Base-by-base conservation (phyloP, 2,797 vertebrate species). In the Chaenodraco wilsoni region DNA sequence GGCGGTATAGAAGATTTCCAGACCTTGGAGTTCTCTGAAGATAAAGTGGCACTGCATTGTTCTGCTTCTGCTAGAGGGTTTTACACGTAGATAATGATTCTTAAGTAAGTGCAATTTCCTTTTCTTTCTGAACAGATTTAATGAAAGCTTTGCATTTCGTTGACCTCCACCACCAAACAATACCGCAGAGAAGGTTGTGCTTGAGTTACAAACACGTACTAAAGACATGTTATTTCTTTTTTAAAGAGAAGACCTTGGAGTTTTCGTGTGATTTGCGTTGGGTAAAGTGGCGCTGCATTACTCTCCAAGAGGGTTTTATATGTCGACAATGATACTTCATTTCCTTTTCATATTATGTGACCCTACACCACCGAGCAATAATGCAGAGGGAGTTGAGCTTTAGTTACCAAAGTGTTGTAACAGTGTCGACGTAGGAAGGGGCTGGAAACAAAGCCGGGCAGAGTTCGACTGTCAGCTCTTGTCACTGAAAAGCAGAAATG, bases 401-500 rank as follows among this genome's bases (percentile, higher is more conserved):
- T 59, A 68, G 62, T 73, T 60, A 46, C 16, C 65, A 76, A 66
- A 72, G 40, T 55, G 27, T 77, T 67, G 65, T 17, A 46, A 66
- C 17, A 52, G 45, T 61, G 52, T 7, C 44, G 51, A 55, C 37
- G 19, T 19, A 59, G 70, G 50, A 75, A 60, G 11, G 58, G 68
- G 51, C 60, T 84, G 79, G 74, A 82, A 78, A 75, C 71, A 84
- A 78, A 83, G 64, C 67, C 17, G 15, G 56, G 69, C 68, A 85
- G 82, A 77, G 69, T 67, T 81, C 76, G 74, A 79, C 81, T 88
- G 88, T 89, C 89, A 80, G 76, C 81, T 88, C 76, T 62, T 84
- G 82, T 86, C 70, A 57, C 89, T 78, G 81, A 82, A 82, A 86
- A 83, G 62, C 74, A 79, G 82, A 86, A 87, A 88, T 78, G 78